phyloP scores from a whole-genome alignment of 2,797 vertebrate genomes.

The Melanotaenia maccullochi region DNA sequence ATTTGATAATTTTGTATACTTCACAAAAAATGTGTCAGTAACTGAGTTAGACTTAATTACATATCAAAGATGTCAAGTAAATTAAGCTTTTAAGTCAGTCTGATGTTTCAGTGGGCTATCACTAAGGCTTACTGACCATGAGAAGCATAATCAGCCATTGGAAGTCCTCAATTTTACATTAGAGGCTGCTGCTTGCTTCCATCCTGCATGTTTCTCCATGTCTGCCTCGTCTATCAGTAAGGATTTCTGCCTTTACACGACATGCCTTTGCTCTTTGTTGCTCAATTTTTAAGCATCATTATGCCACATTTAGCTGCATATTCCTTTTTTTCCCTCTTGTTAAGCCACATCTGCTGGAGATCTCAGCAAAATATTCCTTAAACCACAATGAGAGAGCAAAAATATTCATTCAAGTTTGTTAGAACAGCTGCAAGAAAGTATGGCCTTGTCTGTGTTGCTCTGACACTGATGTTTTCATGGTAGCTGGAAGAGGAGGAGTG shows the following conservation, averaged over 20 bases:
- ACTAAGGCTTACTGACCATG: slow-evolving; percentile 54
- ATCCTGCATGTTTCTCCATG: slow-evolving; percentile 64
- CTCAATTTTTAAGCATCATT: slow-evolving; percentile 50
- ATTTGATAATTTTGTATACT: background rate
- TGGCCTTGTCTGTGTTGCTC: slow-evolving; percentile 74
- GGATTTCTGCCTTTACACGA: slow-evolving; percentile 39
- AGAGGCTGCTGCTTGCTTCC: slow-evolving; percentile 53
- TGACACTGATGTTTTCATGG: slow-evolving; percentile 79
- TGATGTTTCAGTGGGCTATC: slow-evolving; percentile 57
- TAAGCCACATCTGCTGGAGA: slow-evolving; percentile 37
- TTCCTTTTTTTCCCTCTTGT: slow-evolving; percentile 8
- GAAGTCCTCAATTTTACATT: background rate
- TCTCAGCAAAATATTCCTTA: slow-evolving; percentile 37
- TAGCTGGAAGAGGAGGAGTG: slow-evolving; percentile 76
- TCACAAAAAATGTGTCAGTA: background rate
- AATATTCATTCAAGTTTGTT: slow-evolving; percentile 31
- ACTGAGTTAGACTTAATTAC: slow-evolving; percentile 1
- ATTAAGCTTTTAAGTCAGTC: slow-evolving; percentile 20
- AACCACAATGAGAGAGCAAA: slow-evolving; percentile 21
- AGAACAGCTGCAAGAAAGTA: slow-evolving; percentile 56
- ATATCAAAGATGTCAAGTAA: background rate
- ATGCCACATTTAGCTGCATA: slow-evolving; percentile 51
- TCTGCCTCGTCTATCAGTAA: slow-evolving; percentile 45
- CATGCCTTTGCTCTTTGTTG: slow-evolving; percentile 55
- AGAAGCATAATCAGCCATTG: slow-evolving; percentile 15